Evolutionary conservation across 2,797 vertebrate species (phyloP), one percentile per base, ranked within the genome.

Genomic region (Urocyon cinereoargenteus): DNA sequence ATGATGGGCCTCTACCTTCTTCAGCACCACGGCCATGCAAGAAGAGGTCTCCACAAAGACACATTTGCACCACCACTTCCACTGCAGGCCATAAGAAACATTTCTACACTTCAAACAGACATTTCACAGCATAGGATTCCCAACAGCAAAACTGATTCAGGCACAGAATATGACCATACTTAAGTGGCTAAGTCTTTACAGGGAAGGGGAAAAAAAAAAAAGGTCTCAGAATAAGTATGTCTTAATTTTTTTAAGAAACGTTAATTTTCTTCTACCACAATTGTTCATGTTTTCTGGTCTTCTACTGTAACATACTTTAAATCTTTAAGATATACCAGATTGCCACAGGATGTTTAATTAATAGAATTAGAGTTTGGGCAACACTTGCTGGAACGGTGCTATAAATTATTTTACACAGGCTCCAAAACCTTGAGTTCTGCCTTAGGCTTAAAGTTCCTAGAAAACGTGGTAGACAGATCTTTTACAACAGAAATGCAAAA

Each of bases 391-490:
- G 97, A 97, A 97, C 97, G 94, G 96, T 90, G 91, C 97, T 97
- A 97, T 98, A 98, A 98, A 97, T 97, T 98, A 97, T 98, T 98
- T 98, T 98, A 98, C 82, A 97, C 92, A 97, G 96, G 89, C 94
- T 98, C 97, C 96, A 96, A 98, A 98, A 96, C 95, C 86, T 92
- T 97, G 94, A 97, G 89, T 97, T 97, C 96, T 97, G 97, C 98
- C 98, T 97, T 96, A 97, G 97, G 97, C 97, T 98, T 96, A 95
- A 98, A 97, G 96, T 98, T 97, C 94, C 98, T 98, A 97, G 94
- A 98, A 98, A 97, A 97, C 86, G 64, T 97, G 97, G 96, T 91
- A 98, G 90, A 97, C 96, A 97, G 90, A 94, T 95, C 90, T 95
- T 97, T 98, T 98, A 97, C 79, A 96, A 97, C 86, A 97, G 86